phyloP scores from a whole-genome alignment of 1,140 invertebrate genomes.

The Drosophila orena region DNA sequence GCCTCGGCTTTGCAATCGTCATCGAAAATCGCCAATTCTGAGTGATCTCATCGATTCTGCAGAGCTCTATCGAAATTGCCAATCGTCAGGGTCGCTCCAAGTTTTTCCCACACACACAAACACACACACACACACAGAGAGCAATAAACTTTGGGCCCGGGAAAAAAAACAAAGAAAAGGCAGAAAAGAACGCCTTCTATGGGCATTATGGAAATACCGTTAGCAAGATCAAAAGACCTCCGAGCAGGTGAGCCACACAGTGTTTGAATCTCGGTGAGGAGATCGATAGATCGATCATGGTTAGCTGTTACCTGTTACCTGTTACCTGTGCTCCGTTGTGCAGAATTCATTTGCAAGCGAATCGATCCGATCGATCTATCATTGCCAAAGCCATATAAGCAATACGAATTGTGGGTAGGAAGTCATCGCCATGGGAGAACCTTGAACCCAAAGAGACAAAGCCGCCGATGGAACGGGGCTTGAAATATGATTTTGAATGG shows the following conservation, averaged over 20 bases:
- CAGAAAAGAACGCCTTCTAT: conserved; percentile 64
- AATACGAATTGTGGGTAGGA: conserved; percentile 53
- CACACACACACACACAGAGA: conserved; percentile 27
- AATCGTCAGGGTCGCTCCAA: conserved; percentile 26
- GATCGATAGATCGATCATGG: conserved; percentile 44
- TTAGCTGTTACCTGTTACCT: background rate
- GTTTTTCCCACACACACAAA: conserved; percentile 42
- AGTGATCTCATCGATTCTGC: conserved; percentile 45
- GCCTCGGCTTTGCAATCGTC: conserved; percentile 9
- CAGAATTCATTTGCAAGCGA: conserved; percentile 71
- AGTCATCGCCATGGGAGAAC: conserved; percentile 69
- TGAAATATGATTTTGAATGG: conserved; percentile 72
- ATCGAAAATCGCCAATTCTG: conserved; percentile 25
- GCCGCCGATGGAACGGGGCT: conserved; percentile 28
- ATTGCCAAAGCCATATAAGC: conserved; percentile 57
- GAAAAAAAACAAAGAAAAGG: conserved; percentile 1
- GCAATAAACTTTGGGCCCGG: conserved; percentile 52
- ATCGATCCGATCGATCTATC: conserved; percentile 64
- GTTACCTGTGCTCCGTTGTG: conserved; percentile 31
- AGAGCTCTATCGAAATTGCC: conserved; percentile 15
- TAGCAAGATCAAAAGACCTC: conserved; percentile 67
- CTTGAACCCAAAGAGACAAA: conserved; percentile 62
- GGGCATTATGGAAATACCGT: conserved; percentile 76
- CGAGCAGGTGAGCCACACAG: conserved; percentile 64
- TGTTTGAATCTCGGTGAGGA: background rate